These are phyloP conservation scores for Sebastes aleutianus DNA, from an alignment of 2,797 vertebrate species.

Conservation along the genomic window DNA sequence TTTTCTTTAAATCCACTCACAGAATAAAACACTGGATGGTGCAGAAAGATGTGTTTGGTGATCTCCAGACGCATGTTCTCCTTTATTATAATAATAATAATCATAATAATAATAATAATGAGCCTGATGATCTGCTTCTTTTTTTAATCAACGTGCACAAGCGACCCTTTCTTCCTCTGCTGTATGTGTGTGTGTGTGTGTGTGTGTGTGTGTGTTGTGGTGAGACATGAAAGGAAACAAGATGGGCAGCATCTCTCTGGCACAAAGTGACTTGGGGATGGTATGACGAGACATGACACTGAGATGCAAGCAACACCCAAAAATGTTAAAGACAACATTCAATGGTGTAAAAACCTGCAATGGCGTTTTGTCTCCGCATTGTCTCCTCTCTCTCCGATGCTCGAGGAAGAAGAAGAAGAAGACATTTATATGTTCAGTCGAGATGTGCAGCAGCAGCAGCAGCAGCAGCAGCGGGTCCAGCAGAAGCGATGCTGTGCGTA, in stretches of 20 bases:
- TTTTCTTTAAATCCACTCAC: background rate
- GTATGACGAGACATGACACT: slow-evolving; percentile 74
- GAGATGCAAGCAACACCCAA: slow-evolving; percentile 70
- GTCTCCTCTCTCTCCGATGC: slow-evolving; percentile 47
- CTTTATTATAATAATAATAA: slow-evolving; percentile 4
- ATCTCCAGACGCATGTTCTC: slow-evolving; percentile 35
- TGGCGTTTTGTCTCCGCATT: slow-evolving; percentile 45
- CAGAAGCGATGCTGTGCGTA: slow-evolving; percentile 73
- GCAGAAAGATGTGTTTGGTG: slow-evolving; percentile 14
- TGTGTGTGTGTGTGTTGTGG: no score
- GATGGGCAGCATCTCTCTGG: slow-evolving; percentile 66
- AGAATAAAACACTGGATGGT: background rate
- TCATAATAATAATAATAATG: slow-evolving; percentile 12
- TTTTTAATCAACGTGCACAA: slow-evolving; percentile 35
- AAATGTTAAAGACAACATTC: slow-evolving; percentile 69
- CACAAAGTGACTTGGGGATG: slow-evolving; percentile 67
- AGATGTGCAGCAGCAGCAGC: slow-evolving; percentile 36
- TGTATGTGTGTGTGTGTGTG: background rate
- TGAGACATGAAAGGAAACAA: slow-evolving; percentile 53
- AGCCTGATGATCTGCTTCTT: background rate
- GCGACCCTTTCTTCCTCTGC: slow-evolving; percentile 4
- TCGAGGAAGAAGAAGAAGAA: slow-evolving; percentile 29
- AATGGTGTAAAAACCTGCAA: slow-evolving; percentile 75
- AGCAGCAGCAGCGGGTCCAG: slow-evolving; percentile 53
- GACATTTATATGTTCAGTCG: slow-evolving; percentile 48